Conservation (phyloP, 2,888 invertebrate species). For the Ceramica pisi region DNA sequence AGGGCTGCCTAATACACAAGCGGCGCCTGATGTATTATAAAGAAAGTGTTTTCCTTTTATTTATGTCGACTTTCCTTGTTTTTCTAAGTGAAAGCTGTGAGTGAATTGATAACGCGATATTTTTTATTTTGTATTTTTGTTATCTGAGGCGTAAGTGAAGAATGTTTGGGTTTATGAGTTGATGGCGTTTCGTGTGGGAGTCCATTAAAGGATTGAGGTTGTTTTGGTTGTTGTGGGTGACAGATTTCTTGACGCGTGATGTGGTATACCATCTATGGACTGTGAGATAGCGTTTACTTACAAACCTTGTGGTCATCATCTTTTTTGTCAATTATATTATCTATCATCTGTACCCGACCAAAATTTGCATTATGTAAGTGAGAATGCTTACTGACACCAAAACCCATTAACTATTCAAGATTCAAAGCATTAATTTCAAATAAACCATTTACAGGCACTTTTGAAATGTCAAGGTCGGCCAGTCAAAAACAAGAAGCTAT, state of each 20-base stretch:
- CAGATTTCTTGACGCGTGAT: neutral
- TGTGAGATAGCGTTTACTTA: neutral
- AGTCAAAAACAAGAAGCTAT: too few relatives aligned
- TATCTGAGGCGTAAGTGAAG: slow-evolving; percentile 32
- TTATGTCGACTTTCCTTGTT: slow-evolving; percentile 57
- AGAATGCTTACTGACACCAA: too few relatives aligned
- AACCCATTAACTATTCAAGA: too few relatives aligned
- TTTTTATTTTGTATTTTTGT: slow-evolving; percentile 52
- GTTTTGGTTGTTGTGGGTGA: neutral
- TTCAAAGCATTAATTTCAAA: too few relatives aligned
- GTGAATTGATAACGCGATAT: slow-evolving; percentile 50
- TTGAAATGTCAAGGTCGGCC: too few relatives aligned
- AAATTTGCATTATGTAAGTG: too few relatives aligned
- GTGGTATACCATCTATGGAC: neutral
- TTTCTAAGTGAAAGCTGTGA: slow-evolving; percentile 49
- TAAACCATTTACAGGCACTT: too few relatives aligned
- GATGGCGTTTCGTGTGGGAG: slow-evolving; percentile 18
- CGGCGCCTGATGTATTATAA: slow-evolving; percentile 44
- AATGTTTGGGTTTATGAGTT: slow-evolving; percentile 36
- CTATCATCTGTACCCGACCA: too few relatives aligned
- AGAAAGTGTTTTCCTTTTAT: slow-evolving; percentile 54
- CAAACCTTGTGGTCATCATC: neutral
- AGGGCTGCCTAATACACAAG: slow-evolving; percentile 6
- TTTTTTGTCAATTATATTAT: too few relatives aligned
- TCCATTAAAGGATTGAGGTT: slow-evolving; percentile 7